Base-by-base conservation (phyloP, 2,888 invertebrate genomes). In the Patella pellucida region DNA sequence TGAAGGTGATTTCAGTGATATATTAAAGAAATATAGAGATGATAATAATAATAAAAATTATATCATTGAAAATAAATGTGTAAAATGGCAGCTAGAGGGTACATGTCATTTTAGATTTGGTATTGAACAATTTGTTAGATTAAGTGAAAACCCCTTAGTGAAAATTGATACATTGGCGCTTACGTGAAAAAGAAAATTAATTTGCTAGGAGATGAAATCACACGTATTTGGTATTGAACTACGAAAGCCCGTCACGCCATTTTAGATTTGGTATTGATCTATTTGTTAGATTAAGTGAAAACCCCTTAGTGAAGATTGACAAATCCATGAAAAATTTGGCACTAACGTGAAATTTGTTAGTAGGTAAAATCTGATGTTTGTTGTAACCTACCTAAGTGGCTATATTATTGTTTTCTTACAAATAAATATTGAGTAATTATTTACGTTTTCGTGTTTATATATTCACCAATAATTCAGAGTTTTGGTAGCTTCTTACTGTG, bases 251-350 rank as follows among this genome's bases (percentile, higher is more conserved):
- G n/a, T n/a, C 75, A 11, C 87, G 88, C 71, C 83, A 85, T 27
- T 90, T 91, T 79, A 79, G 88, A 72, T 90, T 87, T 75, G 90
- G 90, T 15, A 82, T 90, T 12, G 87, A 89, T 73, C 90, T 90
- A 78, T 83, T 85, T 67, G 87, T 90, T 15, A 84, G 87, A 74
- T 84, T 92, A 68, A 84, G 86, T 71, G 90, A 91, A 75, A 83
- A 85, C 51, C 50, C 72, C n/a, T 19, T 62, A 16, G 56, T 9
- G 41, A 41, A 4, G 5, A 9, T 41, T 41, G 41, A 41, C 41
- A 91, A 75, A 83, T 84, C 41, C 41, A 7, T 41, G 41, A 7
- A 7, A 41, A 41, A 41, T 41, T 41, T 41, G 41, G 41, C 9
- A 9, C 41, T 9, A 9, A 41, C 7, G 41, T 41, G 9, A 9